A percentile compares a stretch with the other conserved stretches of the same genome.
Conservation (phyloP, 2,888 invertebrate species). For the Rutpela maculata region DNA sequence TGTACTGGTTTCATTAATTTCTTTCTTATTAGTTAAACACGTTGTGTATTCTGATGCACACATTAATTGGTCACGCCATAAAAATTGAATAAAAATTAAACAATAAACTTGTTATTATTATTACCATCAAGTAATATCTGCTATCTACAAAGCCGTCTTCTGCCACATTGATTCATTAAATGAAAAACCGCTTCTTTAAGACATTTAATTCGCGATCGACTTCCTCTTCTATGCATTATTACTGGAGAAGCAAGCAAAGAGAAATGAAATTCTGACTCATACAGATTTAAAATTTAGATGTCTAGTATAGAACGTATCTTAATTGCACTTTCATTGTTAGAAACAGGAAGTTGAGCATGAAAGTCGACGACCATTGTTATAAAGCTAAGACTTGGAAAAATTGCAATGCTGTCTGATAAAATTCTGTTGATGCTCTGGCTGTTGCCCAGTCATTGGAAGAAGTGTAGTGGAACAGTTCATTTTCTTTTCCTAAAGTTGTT, state of each 20-base stretch:
- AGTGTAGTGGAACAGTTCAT: not conserved
- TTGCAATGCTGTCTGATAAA: slow-evolving; percentile 8
- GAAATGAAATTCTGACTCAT: slow-evolving; percentile 1
- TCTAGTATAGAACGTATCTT: slow-evolving; percentile 10
- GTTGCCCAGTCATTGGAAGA: slow-evolving; percentile 2
- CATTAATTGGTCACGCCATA: no score
- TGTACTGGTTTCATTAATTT: no score
- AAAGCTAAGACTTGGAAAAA: slow-evolving; percentile 9
- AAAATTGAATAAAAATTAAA: no score
- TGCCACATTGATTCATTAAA: not conserved
- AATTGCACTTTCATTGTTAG: slow-evolving; percentile 25
- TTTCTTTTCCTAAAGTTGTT: not conserved
- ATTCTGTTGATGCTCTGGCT: slow-evolving; percentile 13
- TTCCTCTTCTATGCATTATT: not conserved
- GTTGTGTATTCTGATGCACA: no score
- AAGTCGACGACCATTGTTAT: slow-evolving; percentile 10
- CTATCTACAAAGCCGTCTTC: no score
- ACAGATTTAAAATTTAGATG: slow-evolving; percentile 7
- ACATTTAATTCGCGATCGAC: not conserved
- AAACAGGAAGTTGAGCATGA: slow-evolving; percentile 21
- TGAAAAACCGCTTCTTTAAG: not conserved
- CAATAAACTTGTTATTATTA: no score
- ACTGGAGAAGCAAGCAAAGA: not conserved
- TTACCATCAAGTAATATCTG: no score
- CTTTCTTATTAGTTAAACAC: no score